Evolutionary conservation across 1,140 invertebrate species (phyloP), one percentile per base, ranked within the genome.

Genomic region (Reticulitermes speratus): DNA sequence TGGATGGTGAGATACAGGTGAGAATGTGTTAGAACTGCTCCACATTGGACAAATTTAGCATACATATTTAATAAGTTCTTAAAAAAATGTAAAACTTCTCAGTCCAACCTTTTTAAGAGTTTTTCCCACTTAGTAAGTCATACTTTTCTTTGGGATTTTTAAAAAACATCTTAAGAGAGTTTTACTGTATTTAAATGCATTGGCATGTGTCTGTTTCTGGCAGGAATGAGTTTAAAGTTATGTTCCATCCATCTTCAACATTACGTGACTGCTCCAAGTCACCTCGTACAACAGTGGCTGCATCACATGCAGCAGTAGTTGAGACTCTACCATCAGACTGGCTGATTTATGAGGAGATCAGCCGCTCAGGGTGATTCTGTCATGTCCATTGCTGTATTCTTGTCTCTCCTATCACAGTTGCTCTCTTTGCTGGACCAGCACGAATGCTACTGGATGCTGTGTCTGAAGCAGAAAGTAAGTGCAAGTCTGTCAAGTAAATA

Each of bases 291-390:
- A 91, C 89, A 83, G 90, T 90, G 38, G 88, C 89, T 16, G 89
- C 91, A 87, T 88, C 90, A 8, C 91, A 92, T 86, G 89, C 89
- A 8, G 89, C 90, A 84, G 90, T 93, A 23, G 91, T 93, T 16
- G 89, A 91, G 82, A 89, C 89, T 81, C 90, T 97, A 44, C 95
- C 95, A 0, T 94, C 95, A 16, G 96, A 97, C 89, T 98, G 97
- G 96, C 91, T 98, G 32, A 92, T 97, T 52, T 98, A 95, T 90
- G 96, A 97, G 89, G 96, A 97, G 90, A 95, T 97, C 91, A 95
- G 93, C 25, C 93, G 94, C 52, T 92, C 92, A 16, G 94, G 93
- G 25, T 91, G 92, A 83, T 92, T 94, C 69, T 95, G 94, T 88
- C 94, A 94, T 87, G 94, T 96, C 2, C 93, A 94, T 86, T 95